Evolutionary conservation across 37 sponge, comb jelly and placozoan genomes (phyloP).

Genomic region (Dysidea cf. avara): DNA sequence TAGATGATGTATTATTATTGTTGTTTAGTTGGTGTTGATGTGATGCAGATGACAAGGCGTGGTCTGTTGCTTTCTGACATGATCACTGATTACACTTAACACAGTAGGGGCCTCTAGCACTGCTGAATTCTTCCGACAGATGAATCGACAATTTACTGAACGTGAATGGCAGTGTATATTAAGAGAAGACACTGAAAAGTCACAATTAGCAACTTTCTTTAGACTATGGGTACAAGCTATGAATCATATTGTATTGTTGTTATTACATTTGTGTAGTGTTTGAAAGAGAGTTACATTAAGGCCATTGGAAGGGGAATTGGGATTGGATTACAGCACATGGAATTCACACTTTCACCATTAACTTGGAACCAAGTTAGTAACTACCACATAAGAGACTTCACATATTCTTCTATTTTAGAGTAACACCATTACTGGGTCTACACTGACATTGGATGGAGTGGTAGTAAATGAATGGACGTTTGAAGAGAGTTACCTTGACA

Average conservation of each 20-base stretch:
- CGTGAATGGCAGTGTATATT: slow-evolving; percentile 71
- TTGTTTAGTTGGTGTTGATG: slow-evolving; percentile 81
- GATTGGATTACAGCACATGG: slow-evolving; percentile 71
- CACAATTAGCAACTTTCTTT: slow-evolving; percentile 71
- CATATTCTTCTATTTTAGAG: no score
- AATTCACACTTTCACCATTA: slow-evolving; percentile 54
- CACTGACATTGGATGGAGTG: slow-evolving; percentile 38
- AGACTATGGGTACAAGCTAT: slow-evolving; percentile 63
- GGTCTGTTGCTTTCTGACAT: slow-evolving; percentile 24
- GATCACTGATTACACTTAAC: not conserved
- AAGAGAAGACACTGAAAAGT: slow-evolving; percentile 18
- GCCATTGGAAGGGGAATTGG: slow-evolving; percentile 78
- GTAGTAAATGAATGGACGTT: slow-evolving; percentile 52
- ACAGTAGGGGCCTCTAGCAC: slow-evolving; percentile 30
- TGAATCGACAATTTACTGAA: slow-evolving; percentile 80
- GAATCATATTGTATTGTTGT: not conserved
- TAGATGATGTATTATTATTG: not conserved
- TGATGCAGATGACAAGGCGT: slow-evolving; percentile 71
- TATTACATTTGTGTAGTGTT: slow-evolving; percentile 63
- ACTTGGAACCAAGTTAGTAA: no score
- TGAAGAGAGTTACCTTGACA: slow-evolving; percentile 62
- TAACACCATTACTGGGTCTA: slow-evolving; percentile 20
- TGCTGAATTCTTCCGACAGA: slow-evolving; percentile 70
- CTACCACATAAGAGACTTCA: no score
- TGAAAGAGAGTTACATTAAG: slow-evolving; percentile 95